A percentile compares a stretch with the other conserved stretches of the same genome.
Evolutionary conservation across 1,140 invertebrate genomes (phyloP).

Genomic region (Apolygus lucorum): DNA sequence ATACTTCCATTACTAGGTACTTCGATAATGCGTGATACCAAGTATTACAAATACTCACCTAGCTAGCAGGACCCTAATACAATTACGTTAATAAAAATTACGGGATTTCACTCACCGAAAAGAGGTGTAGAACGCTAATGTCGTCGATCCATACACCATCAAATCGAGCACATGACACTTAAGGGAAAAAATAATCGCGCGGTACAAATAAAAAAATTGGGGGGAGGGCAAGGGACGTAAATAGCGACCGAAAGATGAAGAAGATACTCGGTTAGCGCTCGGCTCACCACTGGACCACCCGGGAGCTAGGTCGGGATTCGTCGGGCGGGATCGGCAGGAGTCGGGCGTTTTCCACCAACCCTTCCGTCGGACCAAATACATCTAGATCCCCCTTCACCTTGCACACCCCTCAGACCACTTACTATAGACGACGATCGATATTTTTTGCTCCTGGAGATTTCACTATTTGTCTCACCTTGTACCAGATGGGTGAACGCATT

Average conservation of each 20-base stretch:
- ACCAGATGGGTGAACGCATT: too few species aligned
- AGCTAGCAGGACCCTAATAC: too few species aligned
- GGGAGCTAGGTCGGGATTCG: not conserved
- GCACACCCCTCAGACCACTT: not conserved
- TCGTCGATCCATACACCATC: not conserved
- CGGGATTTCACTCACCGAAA: not conserved
- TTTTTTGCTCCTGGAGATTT: slow-evolving; percentile 1
- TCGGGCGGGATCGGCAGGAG: not conserved
- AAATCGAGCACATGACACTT: slow-evolving; percentile 1
- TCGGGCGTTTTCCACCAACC: not conserved
- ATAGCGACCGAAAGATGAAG: not conserved
- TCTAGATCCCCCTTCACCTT: not conserved
- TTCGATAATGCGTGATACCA: too few species aligned
- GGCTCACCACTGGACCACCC: slow-evolving; percentile 15
- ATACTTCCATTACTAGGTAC: too few species aligned
- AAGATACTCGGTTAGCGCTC: not conserved
- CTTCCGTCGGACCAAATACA: not conserved
- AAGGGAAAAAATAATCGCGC: too few species aligned
- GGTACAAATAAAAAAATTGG: not conserved
- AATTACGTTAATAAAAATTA: too few species aligned
- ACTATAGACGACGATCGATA: not conserved
- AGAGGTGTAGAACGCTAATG: not conserved
- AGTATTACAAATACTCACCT: too few species aligned
- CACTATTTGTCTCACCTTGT: not conserved
- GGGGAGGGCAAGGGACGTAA: not conserved